These are phyloP conservation scores for Leptopilina clavipes DNA, from an alignment of 1,140 invertebrate genomes.

Conservation along the genomic window DNA sequence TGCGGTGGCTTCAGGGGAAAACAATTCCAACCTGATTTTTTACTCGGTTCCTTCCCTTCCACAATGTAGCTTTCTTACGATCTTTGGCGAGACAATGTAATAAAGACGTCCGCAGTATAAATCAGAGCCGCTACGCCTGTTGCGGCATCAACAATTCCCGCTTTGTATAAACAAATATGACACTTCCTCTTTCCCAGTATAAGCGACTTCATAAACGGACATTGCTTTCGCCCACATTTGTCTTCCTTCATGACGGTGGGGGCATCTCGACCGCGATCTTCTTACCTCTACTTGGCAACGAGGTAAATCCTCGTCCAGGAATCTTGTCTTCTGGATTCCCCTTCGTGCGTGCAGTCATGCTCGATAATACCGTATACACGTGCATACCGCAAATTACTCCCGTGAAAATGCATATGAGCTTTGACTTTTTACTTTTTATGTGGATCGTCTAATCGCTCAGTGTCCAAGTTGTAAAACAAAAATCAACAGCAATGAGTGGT, in stretches of 20 bases:
- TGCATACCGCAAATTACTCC: conserved; percentile 11
- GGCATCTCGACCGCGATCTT: conserved; percentile 24
- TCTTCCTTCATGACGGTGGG: conserved; percentile 49
- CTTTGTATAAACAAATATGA: conserved; percentile 67
- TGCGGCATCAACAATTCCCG: conserved; percentile 49
- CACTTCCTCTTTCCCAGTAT: conserved; percentile 57
- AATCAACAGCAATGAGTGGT: not conserved
- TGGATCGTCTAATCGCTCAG: conserved; percentile 23
- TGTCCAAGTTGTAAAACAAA: not conserved
- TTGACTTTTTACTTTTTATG: not conserved
- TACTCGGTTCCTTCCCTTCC: conserved; percentile 3
- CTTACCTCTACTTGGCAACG: conserved; percentile 7
- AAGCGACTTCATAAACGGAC: conserved; percentile 51
- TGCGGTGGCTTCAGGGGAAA: not conserved
- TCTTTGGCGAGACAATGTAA: conserved; percentile 53
- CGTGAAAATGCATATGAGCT: conserved; percentile 9
- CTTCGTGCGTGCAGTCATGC: conserved; percentile 23
- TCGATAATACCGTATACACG: conserved; percentile 28
- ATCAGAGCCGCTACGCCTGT: conserved; percentile 54
- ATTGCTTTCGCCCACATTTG: conserved; percentile 65
- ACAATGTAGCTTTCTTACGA: conserved; percentile 20
- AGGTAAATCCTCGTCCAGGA: conserved; percentile 14
- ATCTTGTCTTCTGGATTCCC: conserved; percentile 40
- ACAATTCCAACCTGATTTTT: conserved; percentile 18
- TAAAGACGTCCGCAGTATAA: conserved; percentile 65